phyloP scores from a whole-genome alignment of 2,888 invertebrate genomes.

The Tinea semifulvella region DNA sequence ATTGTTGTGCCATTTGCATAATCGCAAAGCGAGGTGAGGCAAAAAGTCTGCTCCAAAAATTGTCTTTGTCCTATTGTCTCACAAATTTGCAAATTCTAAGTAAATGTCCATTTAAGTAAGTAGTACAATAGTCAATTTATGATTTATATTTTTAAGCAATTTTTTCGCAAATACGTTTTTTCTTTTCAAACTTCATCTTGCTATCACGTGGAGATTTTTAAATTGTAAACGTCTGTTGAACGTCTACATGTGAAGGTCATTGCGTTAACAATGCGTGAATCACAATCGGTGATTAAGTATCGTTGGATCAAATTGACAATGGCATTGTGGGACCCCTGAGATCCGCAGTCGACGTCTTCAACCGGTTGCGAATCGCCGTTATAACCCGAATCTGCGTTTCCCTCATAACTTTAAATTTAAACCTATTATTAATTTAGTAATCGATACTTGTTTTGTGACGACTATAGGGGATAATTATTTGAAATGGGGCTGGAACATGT shows the following conservation, averaged over 20 bases:
- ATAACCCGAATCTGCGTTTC: conserved; percentile 32
- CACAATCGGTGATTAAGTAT: conserved; percentile 41
- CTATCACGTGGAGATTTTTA: neutral
- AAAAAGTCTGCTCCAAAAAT: conserved; percentile 30
- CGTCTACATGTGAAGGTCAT: conserved; percentile 37
- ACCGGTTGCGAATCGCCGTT: conserved; percentile 45
- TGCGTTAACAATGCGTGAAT: conserved; percentile 42
- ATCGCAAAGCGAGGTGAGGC: conserved; percentile 50
- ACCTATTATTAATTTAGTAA: conserved; percentile 22
- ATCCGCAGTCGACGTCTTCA: conserved; percentile 29
- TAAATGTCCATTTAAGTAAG: conserved; percentile 32
- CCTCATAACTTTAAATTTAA: conserved; percentile 24
- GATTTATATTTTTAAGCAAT: conserved; percentile 30
- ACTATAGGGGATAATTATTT: conserved; percentile 40
- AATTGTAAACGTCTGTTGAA: conserved; percentile 13
- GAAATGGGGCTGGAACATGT: conserved; percentile 27
- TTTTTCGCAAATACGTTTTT: neutral
- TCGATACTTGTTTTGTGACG: conserved; percentile 26
- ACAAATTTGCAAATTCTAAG: conserved; percentile 41
- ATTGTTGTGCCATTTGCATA: conserved; percentile 61
- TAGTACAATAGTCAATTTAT: conserved; percentile 56
- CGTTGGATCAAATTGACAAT: conserved; percentile 23
- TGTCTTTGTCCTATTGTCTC: conserved; percentile 43
- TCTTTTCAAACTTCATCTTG: neutral
- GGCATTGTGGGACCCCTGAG: conserved; percentile 38